Evolutionary conservation across 2,113 vertebrate species (phyloP).

Genomic region (Desmodus rotundus): DNA sequence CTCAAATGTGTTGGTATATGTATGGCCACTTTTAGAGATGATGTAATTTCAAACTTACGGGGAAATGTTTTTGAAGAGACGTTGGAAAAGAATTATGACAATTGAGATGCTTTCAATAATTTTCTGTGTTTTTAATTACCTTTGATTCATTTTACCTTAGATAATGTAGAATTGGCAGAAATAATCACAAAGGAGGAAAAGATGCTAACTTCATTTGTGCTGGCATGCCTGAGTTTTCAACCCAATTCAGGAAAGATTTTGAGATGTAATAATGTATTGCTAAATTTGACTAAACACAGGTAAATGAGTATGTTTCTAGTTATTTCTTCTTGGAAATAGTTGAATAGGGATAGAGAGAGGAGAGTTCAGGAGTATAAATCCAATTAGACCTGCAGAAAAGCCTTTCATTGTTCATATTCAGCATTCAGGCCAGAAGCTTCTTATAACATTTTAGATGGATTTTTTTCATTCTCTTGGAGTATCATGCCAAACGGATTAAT

Average conservation of each 20-base stretch:
- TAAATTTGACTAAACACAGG: neutral
- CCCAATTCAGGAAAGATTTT: neutral
- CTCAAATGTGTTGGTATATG: neutral
- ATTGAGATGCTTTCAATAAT: neutral
- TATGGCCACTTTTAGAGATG: neutral
- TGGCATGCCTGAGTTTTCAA: neutral
- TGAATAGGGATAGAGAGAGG: neutral
- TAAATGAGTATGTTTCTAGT: neutral
- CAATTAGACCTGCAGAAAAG: neutral
- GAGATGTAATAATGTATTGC: neutral
- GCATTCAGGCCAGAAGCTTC: neutral
- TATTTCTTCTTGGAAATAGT: neutral
- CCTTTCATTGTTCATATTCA: neutral
- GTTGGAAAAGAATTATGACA: neutral
- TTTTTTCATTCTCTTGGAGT: neutral
- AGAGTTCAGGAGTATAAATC: neutral
- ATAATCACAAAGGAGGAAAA: neutral
- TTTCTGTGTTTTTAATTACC: neutral
- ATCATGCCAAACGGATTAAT: neutral
- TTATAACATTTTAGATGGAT: neutral
- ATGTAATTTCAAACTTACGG: neutral
- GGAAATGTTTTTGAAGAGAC: neutral
- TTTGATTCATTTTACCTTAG: constrained; percentile 24
- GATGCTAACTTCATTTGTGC: neutral
- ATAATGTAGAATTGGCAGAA: neutral